A percentile compares a stretch with the other conserved stretches of the same genome.
These are phyloP conservation scores for Drosophila helvetica DNA, from an alignment of 2,888 invertebrate genomes.

Conservation along the genomic window DNA sequence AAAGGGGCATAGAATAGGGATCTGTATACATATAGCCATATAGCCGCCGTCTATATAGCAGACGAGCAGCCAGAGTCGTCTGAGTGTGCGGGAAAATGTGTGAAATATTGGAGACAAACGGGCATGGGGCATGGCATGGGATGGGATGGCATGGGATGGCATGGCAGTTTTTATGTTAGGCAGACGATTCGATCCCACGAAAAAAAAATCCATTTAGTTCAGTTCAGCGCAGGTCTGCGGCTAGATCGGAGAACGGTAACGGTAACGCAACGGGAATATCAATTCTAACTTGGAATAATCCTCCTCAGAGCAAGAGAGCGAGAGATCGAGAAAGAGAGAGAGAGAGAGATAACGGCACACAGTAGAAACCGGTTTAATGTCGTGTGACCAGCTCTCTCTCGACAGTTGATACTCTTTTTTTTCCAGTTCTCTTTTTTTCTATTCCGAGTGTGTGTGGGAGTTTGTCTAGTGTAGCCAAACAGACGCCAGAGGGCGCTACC, in stretches of 20 bases:
- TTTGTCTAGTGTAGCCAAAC: neutral
- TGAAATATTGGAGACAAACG: constrained; percentile 81
- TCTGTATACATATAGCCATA: constrained; percentile 18
- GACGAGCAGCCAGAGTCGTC: constrained; percentile 20
- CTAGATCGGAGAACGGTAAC: constrained; percentile 70
- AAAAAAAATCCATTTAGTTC: constrained; percentile 68
- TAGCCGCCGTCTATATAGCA: constrained; percentile 21
- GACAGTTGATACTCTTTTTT: constrained; percentile 24
- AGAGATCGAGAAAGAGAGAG: neutral
- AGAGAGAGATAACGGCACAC: neutral
- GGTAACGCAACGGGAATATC: constrained; percentile 34
- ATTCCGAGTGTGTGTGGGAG: constrained; percentile 1
- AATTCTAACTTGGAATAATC: neutral
- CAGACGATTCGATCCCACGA: constrained; percentile 37
- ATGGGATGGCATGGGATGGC: neutral
- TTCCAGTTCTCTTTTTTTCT: constrained; percentile 5
- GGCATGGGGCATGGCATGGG: constrained; percentile 28
- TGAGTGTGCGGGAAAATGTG: constrained; percentile 60
- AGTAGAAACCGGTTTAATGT: neutral
- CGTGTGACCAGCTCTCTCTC: neutral
- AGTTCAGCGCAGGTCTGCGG: constrained; percentile 80
- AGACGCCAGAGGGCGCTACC: neutral
- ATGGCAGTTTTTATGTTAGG: constrained; percentile 72
- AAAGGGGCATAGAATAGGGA: constrained; percentile 23
- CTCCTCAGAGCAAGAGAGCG: neutral